Evolutionary conservation across 2,888 invertebrate species (phyloP), one percentile per base, ranked within the genome.

Genomic region (Athalia cordata): DNA sequence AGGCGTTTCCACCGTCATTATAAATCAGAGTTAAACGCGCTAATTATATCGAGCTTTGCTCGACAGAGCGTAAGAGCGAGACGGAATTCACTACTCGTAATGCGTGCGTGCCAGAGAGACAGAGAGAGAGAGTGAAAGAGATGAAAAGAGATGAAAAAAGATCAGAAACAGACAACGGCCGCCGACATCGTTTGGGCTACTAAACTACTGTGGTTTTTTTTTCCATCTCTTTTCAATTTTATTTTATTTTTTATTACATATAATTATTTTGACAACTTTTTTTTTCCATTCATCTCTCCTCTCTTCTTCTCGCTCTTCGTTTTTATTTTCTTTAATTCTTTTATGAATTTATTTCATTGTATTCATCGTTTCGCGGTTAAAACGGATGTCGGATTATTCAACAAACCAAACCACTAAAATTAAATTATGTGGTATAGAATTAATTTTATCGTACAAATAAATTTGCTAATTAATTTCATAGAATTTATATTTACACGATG

Each of bases 11-110:
- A 86, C 84, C 85, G 86, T 87, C 86, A 86, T 86, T 87, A 87
- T 87, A 87, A 87, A 87, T 87, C 87, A 87, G 85, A 87, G 86
- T 86, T 87, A 86, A 87, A 87, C 86, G 86, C 86, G 87, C 86
- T 87, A 87, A 87, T 87, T 87, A 87, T 86, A 87, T 86, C 85
- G 85, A 83, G 81, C 82, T 83, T 65, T 64, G 64, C 77, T 79
- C 81, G 65, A 49, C 67, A 77, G 68, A 55, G 43, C n/a, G 77
- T 43, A 55, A 68, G 50, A 66, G 47, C 50, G 70, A 59, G 67
- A 13, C 59, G 11, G 55, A 50, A 61, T 59, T 7, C 8, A 29
- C 29, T 5, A 72, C 45, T 47, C 72, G 57, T 72, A 15, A 62
- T 29, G 9, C 62, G 62, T 13, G 62, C 15, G 11, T 9, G 62